Percentiles rank a stretch among this genome's conserved stretches.
These are phyloP conservation scores for Micoletzkya japonica DNA, from an alignment of 2,888 invertebrate genomes.

Conservation along the genomic window DNA sequence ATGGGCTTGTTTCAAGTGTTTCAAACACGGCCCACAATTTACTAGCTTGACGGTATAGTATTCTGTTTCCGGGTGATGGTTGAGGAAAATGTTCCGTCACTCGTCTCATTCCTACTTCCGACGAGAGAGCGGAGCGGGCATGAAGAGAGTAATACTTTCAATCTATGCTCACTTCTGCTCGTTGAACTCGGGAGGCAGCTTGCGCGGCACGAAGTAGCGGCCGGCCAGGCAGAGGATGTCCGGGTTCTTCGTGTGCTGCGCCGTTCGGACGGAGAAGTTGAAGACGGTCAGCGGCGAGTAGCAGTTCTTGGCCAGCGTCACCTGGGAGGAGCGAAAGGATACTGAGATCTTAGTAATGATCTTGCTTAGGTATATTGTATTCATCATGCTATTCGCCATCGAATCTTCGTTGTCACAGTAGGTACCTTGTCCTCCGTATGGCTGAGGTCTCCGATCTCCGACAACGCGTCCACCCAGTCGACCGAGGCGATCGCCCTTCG, in stretches of 20 bases:
- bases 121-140: too few species aligned
- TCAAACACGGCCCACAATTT: too few species aligned
- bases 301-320: constrained; percentile 57
- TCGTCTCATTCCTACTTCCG: too few species aligned
- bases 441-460: constrained; percentile 55
- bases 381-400: too few species aligned
- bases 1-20: too few species aligned
- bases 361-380: too few species aligned
- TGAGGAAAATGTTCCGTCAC: too few species aligned
- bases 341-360: background rate
- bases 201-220: constrained; percentile 58
- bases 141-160: too few species aligned
- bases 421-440: constrained; percentile 59
- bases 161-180: constrained; percentile 53
- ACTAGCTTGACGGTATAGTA: too few species aligned
- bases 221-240: constrained; percentile 60
- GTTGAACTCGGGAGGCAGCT: constrained; percentile 59
- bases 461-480: constrained; percentile 61
- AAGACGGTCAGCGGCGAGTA: constrained; percentile 62
- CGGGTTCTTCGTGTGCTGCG: constrained; percentile 61
- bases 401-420: too few species aligned
- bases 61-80: too few species aligned
- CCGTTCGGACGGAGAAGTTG: constrained; percentile 62
- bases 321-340: constrained; percentile 29
- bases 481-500: constrained; percentile 61